Percentiles rank a stretch among this genome's conserved stretches.
These are phyloP conservation scores for Psophia crepitans DNA, from an alignment of 2,113 vertebrate genomes.

Conservation along the genomic window DNA sequence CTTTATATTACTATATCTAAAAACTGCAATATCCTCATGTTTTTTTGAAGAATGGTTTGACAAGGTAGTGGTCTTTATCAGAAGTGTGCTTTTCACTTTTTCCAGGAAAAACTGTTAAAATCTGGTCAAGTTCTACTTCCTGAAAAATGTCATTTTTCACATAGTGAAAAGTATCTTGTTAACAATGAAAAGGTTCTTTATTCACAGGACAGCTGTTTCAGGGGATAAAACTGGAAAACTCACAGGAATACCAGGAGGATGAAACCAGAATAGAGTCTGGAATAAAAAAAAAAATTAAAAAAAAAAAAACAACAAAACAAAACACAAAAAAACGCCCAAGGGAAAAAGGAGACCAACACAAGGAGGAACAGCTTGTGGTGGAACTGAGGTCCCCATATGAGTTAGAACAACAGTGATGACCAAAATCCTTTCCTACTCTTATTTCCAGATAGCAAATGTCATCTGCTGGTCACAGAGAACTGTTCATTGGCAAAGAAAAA, in stretches of 20 bases:
- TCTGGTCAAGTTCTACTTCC: neutral
- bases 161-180: neutral
- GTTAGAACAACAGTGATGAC: neutral
- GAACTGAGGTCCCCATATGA: neutral
- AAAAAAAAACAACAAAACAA: too few species aligned
- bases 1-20: neutral
- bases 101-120: neutral
- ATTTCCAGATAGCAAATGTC: neutral
- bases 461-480: neutral
- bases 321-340: neutral
- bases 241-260: neutral
- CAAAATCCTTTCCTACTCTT: neutral
- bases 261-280: neutral
- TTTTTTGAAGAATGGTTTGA: neutral
- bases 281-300: neutral
- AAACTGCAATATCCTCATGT: neutral
- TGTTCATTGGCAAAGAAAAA: neutral
- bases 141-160: neutral
- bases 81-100: neutral
- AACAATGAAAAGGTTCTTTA: neutral
- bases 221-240: neutral
- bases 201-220: neutral
- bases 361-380: neutral
- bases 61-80: neutral
- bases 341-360: neutral